phyloP scores from a whole-genome alignment of 2,797 vertebrate genomes.

The Acrossocheilus wenchowensis region DNA sequence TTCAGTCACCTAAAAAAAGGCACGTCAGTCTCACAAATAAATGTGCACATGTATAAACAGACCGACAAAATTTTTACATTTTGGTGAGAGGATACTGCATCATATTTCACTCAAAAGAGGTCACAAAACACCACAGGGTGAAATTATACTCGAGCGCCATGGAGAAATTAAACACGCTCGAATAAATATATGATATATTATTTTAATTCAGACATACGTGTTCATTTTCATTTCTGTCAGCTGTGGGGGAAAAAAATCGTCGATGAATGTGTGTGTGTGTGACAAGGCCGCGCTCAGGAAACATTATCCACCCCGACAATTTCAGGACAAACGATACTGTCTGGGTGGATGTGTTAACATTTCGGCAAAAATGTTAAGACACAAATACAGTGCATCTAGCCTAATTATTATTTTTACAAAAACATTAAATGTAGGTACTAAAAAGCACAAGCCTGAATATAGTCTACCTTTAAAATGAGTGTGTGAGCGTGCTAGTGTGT shows the following conservation, averaged over 20 bases:
- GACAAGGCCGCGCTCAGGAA: constrained; percentile 20
- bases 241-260: not conserved
- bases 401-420: not conserved
- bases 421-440: not conserved
- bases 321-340: not conserved
- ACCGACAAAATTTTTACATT: constrained; percentile 11
- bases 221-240: constrained; percentile 8
- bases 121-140: constrained; percentile 17
- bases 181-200: constrained; percentile 5
- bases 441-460: not conserved
- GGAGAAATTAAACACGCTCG: constrained; percentile 23
- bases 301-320: not conserved
- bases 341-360: not conserved
- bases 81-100: constrained; percentile 12
- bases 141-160: not conserved
- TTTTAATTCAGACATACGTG: constrained; percentile 2
- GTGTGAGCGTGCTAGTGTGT: not conserved
- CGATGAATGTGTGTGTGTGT: constrained; percentile 7
- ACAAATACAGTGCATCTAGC: not conserved
- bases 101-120: constrained; percentile 21
- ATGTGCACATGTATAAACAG: not conserved
- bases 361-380: no score
- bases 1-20: not conserved
- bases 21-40: not conserved
- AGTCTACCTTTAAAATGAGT: constrained; percentile 10